Evolutionary conservation across 2,113 vertebrate species (phyloP), one percentile per base, ranked within the genome.

Genomic region (Anseranas semipalmata): DNA sequence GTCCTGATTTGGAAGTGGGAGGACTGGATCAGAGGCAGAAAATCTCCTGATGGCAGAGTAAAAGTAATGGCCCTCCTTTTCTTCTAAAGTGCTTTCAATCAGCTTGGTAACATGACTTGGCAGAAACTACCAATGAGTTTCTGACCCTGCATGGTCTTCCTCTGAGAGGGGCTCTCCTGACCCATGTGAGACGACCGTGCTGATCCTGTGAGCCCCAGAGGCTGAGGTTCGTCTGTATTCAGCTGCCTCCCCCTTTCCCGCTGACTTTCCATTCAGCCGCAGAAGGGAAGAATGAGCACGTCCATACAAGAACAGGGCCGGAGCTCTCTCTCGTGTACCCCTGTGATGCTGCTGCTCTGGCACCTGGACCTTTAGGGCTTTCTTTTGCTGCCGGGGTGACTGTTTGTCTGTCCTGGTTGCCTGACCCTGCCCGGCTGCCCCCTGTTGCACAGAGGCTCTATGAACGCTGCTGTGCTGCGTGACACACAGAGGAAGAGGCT

Each of bases 1-100:
- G 74, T 88, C 95, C 92, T 14, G 0, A 85, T 96, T 97, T 96
- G 93, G 96, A 97, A 97, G 62, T 60, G 60, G 87, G 60, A 85
- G 93, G 88, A 71, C 66, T 10, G 24, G 90, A 91, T 88, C 95
- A 94, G 93, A 93, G 84, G 37, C 79, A 73, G 87, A 89, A 93
- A 91, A 92, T 89, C 68, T 95, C 75, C 84, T 86, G 48, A 81
- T 0, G 0, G 63, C 58, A 22, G 63, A 92, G 84, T 55, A 96
- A 79, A 93, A 86, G 68, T 73, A 82, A 58, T 91, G 59, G 50
- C 67, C 53, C n/a, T 83, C 88, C 50, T 94, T 73, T 87, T 66
- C 80, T 90, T 95, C 62, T 94, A 24, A 96, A 93, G 77, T 76
- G 79, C 63, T 74, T 93, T 94, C 76, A 62, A 58, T 87, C 94